A percentile compares a stretch with the other conserved stretches of the same genome.
phyloP scores from a whole-genome alignment of 2,797 vertebrate genomes.

The Phalloptychus januarius region DNA sequence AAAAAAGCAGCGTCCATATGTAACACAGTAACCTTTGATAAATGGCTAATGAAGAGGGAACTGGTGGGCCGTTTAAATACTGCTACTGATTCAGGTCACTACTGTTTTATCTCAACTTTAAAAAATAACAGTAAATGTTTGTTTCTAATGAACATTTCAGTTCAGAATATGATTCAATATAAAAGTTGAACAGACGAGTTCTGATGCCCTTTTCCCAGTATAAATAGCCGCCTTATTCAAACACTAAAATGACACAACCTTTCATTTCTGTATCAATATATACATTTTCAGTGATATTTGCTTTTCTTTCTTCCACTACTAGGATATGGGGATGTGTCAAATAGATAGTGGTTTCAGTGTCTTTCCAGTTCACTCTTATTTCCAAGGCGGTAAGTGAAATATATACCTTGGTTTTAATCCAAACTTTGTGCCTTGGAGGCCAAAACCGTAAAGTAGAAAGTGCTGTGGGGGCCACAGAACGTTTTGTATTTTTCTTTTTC shows the following conservation, averaged over 20 bases:
- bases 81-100: neutral
- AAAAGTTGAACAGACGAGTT: neutral
- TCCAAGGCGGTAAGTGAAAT: neutral
- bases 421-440: too few species aligned
- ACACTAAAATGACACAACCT: neutral
- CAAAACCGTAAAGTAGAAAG: too few species aligned
- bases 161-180: neutral
- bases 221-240: neutral
- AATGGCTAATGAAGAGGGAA: conserved; percentile 12
- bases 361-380: neutral
- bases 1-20: conserved; percentile 30
- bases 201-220: neutral
- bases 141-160: neutral
- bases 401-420: neutral
- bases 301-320: neutral
- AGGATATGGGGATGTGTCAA: too few species aligned
- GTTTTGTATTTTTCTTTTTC: neutral
- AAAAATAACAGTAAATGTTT: neutral
- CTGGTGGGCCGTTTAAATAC: conserved; percentile 4
- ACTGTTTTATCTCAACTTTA: neutral
- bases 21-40: conserved; percentile 41
- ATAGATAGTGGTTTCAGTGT: too few species aligned
- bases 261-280: neutral
- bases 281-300: neutral
- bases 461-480: too few species aligned